Base-by-base conservation (phyloP, 2,797 vertebrate species). In the Acrossocheilus wenchowensis region DNA sequence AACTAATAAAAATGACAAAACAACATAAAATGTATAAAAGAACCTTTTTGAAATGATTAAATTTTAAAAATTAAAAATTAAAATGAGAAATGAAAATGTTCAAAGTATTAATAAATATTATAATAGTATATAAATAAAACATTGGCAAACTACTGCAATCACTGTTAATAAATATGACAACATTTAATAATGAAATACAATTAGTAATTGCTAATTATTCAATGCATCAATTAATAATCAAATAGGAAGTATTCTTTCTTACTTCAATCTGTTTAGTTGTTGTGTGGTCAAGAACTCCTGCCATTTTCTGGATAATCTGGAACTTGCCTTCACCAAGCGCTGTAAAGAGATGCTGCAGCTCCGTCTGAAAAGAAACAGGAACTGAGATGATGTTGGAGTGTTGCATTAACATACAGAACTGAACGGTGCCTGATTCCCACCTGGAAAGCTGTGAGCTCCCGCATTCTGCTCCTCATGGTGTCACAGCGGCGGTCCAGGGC, bases 181-280 rank as follows among this genome's bases (percentile, higher is more conserved):
- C 3, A 36, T 68, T 3, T 36, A 68, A 68, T 39, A 19, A 21
- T 10, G 3, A 9, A 39, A 69, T 9, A 10, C 8, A 69, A 69
- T 36, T 4, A 68, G 14, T 19, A 36, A 66, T 66, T 5, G 0
- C 12, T 19, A 57, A 60, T 60, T 60, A n/a, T 43, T 39, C 5
- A 17, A 12, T 21, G 9, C 9, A 52, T 75, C 11, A 50, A 80
- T 71, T 4, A 83, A 83, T 30, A 41, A 78, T 78, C 34, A 78
- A 9, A 77, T 30, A 48, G 15, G 14, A 74, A 50, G 7, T 30
- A 26, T 74, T 17, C 8, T 82, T 9, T 88, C 78, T 78, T 94
- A 99, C 98, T 96, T 99, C 96, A 79, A 97, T 96, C 92, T 99
- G 98, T 88, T 98, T 97, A 74, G 94, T 95, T 75, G 97, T 95